These are phyloP conservation scores for Agrochola macilenta DNA, from an alignment of 2,888 invertebrate species.

Conservation along the genomic window DNA sequence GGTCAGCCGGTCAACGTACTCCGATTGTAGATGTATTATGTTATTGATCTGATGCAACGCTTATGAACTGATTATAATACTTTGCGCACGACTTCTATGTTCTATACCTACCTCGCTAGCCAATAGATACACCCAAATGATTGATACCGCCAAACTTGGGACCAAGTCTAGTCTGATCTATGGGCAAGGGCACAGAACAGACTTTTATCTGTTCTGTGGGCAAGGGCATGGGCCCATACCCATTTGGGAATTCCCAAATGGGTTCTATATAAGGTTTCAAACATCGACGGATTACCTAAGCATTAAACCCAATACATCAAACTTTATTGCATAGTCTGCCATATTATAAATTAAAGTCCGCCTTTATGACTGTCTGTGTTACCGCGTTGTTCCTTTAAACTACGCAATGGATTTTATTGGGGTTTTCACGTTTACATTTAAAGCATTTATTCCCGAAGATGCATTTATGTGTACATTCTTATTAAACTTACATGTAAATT, in stretches of 20 bases:
- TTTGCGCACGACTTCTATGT: not conserved
- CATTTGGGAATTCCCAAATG: not conserved
- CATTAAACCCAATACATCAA: not conserved
- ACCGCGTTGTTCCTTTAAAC: not conserved
- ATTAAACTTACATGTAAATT: too few species aligned
- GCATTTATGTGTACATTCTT: not conserved
- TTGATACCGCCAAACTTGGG: not conserved
- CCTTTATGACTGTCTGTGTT: not conserved
- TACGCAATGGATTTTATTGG: too few species aligned
- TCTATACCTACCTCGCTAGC: not conserved
- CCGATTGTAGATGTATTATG: constrained; percentile 1
- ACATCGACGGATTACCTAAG: not conserved
- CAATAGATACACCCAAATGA: too few species aligned
- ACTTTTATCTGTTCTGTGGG: too few species aligned
- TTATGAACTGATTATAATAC: constrained; percentile 14
- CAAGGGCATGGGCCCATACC: too few species aligned
- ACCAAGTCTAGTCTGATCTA: not conserved
- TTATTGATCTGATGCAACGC: constrained; percentile 45
- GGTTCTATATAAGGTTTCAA: not conserved
- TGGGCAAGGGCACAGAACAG: too few species aligned
- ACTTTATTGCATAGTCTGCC: not conserved
- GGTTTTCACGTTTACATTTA: not conserved
- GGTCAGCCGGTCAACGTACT: constrained; percentile 52
- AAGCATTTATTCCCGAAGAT: not conserved
- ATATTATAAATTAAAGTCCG: not conserved